Base-by-base conservation (phyloP, 2,888 invertebrate genomes). In the Thera obeliscata region DNA sequence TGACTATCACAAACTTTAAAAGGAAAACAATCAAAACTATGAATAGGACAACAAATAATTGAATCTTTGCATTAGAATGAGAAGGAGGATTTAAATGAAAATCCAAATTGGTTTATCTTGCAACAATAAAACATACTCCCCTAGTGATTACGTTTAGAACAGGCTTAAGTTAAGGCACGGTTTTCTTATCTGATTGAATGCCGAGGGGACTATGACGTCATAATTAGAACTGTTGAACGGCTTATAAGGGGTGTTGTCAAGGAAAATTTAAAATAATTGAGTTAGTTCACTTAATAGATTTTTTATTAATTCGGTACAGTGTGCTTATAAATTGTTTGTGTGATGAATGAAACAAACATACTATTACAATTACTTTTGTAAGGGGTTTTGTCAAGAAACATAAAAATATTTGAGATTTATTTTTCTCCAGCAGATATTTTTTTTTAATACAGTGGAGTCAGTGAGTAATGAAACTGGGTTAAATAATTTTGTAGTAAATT, bases 81-180 rank as follows among this genome's bases (percentile, higher is more conserved):
- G 56, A 56, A 7, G 49, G 36, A 57, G 41, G 11, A 56, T 54
- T 55, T 33, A 35, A 54, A 35, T 7, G 22, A 57, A 52, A 58
- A 56, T 35, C 35, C 49, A 66, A 66, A 58, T 62, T 55, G 54
- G 58, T 55, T 59, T 62, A 57, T 61, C 75, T 73, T 61, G 65
- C 64, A 72, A 74, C 75, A 79, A 80, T 78, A 80, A 80, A 81
- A 80, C 73, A 75, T 77, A 77, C 75, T 71, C 75, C 74, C 77
- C 71, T 73, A 70, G 76, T 78, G 77, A 81, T 81, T 79, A 75
- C 75, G 78, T 74, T 82, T 76, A 81, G 66, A 79, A 67, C 75
- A 66, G n/a, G 54, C 64, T 64, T 64, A 64, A 59, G 60, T 58
- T 57, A 56, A 54, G 62, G 52, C 69, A 63, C 69, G 68, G 55